phyloP scores from a whole-genome alignment of 2,797 vertebrate species.

The Calcarius lapponicus region DNA sequence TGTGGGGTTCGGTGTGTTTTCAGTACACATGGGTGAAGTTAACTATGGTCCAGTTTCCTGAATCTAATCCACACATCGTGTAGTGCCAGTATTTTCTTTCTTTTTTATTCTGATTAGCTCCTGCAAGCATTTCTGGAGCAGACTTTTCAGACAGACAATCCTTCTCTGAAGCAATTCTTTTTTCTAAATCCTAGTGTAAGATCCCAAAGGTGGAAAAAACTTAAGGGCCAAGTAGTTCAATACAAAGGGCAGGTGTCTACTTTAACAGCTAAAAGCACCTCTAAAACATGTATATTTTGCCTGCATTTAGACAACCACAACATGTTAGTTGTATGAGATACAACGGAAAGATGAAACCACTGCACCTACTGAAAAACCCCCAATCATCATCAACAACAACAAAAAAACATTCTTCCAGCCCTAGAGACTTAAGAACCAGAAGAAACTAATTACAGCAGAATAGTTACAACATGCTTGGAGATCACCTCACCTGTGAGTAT shows the following conservation, averaged over 20 bases:
- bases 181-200: not conserved
- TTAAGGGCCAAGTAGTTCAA: not conserved
- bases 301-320: not conserved
- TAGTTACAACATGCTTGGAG: slow-evolving; percentile 25
- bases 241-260: not conserved
- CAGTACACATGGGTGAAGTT: not conserved
- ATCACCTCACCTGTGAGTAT: not conserved
- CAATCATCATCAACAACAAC: not conserved
- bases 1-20: not conserved
- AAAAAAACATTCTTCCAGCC: not conserved
- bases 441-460: slow-evolving; percentile 42
- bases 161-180: not conserved
- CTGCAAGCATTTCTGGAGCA: not conserved
- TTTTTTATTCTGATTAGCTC: not conserved
- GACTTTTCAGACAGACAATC: not conserved
- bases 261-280: not conserved
- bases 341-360: slow-evolving; percentile 4
- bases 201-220: not conserved
- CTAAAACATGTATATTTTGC: not conserved
- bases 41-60: slow-evolving; percentile 24
- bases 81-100: not conserved
- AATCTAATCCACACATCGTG: not conserved
- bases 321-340: not conserved
- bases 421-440: not conserved
- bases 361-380: not conserved